Base-by-base conservation (phyloP, 2,113 vertebrate species). In the Craseonycteris thonglongyai region DNA sequence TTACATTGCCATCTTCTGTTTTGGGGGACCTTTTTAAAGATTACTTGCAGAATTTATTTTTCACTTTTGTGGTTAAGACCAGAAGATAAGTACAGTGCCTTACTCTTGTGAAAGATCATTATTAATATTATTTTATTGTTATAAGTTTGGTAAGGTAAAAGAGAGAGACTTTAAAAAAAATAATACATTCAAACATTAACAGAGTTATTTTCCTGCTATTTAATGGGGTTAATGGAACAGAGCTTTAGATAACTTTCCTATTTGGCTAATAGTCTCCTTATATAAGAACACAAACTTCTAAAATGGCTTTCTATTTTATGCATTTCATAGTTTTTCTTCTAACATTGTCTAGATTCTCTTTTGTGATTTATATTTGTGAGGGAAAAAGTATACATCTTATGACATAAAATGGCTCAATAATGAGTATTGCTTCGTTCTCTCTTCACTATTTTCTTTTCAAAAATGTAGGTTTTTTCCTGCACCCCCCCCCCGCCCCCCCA, bases 251-350 rank as follows among this genome's bases (percentile, higher is more conserved):
- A 74, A 40, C 24, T 65, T 81, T 96, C 16, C 68, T 69, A 14
- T 90, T 90, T 83, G 14, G 26, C 66, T 92, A 28, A 65, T 56
- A 56, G 58, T 79, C 26, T 92, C 33, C 71, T 74, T 88, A 45
- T 4, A 14, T 89, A 94, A 90, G 38, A 58, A 58, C 51, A 89
- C n/a, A 83, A 21, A 84, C 14, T 35, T 74, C 49, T 47, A 81
- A 76, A 90, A 75, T 87, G 10, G 33, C 54, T 51, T 45, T 63
- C 42, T 40, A 0, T 87, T 83, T 96, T 82, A 80, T 84, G 35
- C 24, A 78, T 86, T 78, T 86, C 10, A 49, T 91, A 87, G 30
- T 82, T 90, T 95, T 89, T n/a, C 42, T 89, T 96, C 54, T 84
- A 45, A 61, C 49, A 66, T 59, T 28, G 54, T 93, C 38, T 33